These are phyloP conservation scores for Lamellibrachia luymesi DNA, from an alignment of 1,140 invertebrate species.

Conservation along the genomic window DNA sequence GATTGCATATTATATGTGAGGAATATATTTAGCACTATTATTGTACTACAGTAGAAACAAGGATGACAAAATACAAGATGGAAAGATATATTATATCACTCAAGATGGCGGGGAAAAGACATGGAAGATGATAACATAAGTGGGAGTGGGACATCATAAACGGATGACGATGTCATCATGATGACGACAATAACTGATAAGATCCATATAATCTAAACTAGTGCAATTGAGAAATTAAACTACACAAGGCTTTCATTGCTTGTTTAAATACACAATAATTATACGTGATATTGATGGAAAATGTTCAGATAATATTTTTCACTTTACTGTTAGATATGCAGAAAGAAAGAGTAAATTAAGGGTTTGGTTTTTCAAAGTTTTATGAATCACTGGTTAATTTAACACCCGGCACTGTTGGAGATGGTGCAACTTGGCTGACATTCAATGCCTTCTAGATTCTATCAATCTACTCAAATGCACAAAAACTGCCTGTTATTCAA, in stretches of 20 bases:
- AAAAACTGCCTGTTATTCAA: not conserved
- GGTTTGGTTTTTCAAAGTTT: too few relatives aligned
- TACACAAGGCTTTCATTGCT: not conserved
- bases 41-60: not conserved
- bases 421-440: not conserved
- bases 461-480: not conserved
- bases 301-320: not conserved
- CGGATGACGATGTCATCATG: not conserved
- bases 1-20: too few relatives aligned
- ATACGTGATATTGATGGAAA: not conserved
- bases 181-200: not conserved
- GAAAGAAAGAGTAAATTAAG: too few relatives aligned
- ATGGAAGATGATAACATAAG: too few relatives aligned
- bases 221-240: not conserved
- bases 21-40: not conserved
- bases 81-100: too few relatives aligned
- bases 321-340: not conserved
- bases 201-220: not conserved
- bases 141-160: not conserved
- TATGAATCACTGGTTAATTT: too few relatives aligned
- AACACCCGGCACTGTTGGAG: not conserved
- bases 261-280: not conserved
- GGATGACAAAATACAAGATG: not conserved
- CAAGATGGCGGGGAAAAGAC: too few relatives aligned
- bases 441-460: not conserved